These are phyloP conservation scores for Anarhynchus alexandrinus DNA, from an alignment of 2,113 vertebrate genomes.

Conservation along the genomic window DNA sequence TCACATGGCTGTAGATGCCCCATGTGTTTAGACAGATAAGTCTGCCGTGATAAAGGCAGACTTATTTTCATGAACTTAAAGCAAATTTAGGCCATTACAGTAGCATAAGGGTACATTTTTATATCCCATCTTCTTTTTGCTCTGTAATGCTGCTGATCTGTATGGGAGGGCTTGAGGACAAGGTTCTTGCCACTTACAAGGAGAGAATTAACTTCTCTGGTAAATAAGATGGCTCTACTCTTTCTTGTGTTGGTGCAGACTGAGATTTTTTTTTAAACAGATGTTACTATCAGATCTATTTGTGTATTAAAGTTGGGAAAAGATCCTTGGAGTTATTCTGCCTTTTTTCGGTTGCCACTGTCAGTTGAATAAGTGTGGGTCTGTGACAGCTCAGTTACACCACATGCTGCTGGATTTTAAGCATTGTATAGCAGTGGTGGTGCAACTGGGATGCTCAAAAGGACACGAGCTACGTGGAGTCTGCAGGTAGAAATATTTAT, in stretches of 20 bases:
- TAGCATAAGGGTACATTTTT: neutral
- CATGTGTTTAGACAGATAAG: neutral
- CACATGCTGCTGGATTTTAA: neutral
- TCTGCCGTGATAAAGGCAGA: neutral
- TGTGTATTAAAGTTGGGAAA: neutral
- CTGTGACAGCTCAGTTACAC: neutral
- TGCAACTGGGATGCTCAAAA: neutral
- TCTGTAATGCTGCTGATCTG: neutral
- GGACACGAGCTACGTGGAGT: neutral
- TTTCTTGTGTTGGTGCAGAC: neutral
- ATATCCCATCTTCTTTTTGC: neutral
- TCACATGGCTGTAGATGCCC: neutral
- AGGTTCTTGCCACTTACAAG: neutral
- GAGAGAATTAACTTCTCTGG: neutral
- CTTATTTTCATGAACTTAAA: neutral
- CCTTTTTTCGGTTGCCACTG: neutral
- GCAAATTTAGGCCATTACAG: neutral
- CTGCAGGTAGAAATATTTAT: neutral
- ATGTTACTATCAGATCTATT: neutral
- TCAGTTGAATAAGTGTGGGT: neutral
- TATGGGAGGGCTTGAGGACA: neutral
- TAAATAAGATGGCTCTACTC: neutral
- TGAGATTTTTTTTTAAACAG: neutral
- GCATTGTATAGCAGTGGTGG: neutral
- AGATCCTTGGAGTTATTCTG: too few species aligned